Evolutionary conservation across 2,797 vertebrate species (phyloP).

Genomic region (Falco rusticolus): DNA sequence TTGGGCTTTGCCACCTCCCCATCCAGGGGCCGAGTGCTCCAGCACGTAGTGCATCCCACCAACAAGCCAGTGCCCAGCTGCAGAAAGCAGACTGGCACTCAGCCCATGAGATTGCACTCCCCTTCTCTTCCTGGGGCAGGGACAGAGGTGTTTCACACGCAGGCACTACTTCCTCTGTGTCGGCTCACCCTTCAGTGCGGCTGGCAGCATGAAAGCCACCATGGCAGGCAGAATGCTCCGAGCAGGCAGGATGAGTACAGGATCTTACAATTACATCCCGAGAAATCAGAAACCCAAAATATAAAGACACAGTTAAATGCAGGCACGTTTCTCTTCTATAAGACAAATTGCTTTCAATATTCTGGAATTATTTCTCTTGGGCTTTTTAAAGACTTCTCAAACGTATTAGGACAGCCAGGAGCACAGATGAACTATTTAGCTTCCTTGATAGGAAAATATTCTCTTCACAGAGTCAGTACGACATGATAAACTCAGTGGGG

Average conservation of each 20-base stretch:
- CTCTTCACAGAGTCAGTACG: not conserved
- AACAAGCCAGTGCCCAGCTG: not conserved
- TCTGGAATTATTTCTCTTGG: constrained; percentile 55
- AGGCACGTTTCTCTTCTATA: constrained; percentile 9
- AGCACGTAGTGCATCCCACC: not conserved
- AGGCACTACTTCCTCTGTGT: not conserved
- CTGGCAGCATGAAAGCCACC: not conserved
- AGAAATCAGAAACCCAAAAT: constrained; percentile 4
- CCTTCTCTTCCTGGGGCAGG: not conserved
- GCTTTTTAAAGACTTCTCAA: constrained; percentile 65
- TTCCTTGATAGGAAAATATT: constrained; percentile 42
- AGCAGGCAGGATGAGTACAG: not conserved
- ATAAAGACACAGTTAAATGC: not conserved
- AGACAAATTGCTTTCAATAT: constrained; percentile 62
- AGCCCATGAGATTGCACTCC: accelerated
- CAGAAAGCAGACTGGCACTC: not conserved
- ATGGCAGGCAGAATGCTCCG: accelerated
- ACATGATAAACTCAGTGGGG: not conserved
- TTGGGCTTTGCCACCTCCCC: not conserved
- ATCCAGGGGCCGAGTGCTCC: not conserved
- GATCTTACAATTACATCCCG: not conserved
- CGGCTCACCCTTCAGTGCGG: accelerated
- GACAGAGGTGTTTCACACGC: not conserved
- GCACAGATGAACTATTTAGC: constrained; percentile 43
- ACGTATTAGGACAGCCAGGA: constrained; percentile 44